Conservation (phyloP, 1,140 invertebrate genomes). For the Pogonus chalceus region DNA sequence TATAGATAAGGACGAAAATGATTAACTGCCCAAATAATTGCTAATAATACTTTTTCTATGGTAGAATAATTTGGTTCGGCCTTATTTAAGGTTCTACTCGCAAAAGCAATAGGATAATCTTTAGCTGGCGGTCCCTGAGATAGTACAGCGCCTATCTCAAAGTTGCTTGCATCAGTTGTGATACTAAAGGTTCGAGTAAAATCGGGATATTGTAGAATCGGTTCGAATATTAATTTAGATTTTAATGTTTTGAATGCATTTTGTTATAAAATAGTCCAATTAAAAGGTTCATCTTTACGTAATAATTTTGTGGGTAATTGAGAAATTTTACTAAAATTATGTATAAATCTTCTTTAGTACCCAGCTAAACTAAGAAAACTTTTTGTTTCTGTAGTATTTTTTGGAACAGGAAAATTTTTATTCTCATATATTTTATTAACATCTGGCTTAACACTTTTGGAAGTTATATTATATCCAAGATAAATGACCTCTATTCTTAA, state of each 20-base stretch:
- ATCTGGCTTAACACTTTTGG: slow-evolving; percentile 32
- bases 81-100: slow-evolving; percentile 12
- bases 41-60: too few relatives aligned
- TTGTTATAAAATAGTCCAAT: too few relatives aligned
- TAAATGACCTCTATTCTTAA: slow-evolving; percentile 32
- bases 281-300: slow-evolving; percentile 19
- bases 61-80: too few relatives aligned
- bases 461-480: slow-evolving; percentile 34
- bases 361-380: too few relatives aligned
- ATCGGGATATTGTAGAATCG: slow-evolving; percentile 25
- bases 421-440: slow-evolving; percentile 30
- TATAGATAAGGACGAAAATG: too few relatives aligned
- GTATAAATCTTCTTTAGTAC: neutral
- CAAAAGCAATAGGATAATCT: slow-evolving; percentile 13
- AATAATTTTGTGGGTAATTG: slow-evolving; percentile 21
- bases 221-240: slow-evolving; percentile 24
- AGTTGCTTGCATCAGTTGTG: slow-evolving; percentile 28
- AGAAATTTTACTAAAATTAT: neutral
- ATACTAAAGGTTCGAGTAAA: slow-evolving; percentile 26
- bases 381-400: slow-evolving; percentile 25
- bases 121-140: slow-evolving; percentile 21
- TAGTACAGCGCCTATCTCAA: slow-evolving; percentile 28
- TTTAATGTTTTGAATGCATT: slow-evolving; percentile 23
- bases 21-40: too few relatives aligned
- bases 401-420: slow-evolving; percentile 30